A percentile compares a stretch with the other conserved stretches of the same genome.
These are phyloP conservation scores for Solenodon paradoxus DNA, from an alignment of 2,113 vertebrate genomes.

Conservation along the genomic window DNA sequence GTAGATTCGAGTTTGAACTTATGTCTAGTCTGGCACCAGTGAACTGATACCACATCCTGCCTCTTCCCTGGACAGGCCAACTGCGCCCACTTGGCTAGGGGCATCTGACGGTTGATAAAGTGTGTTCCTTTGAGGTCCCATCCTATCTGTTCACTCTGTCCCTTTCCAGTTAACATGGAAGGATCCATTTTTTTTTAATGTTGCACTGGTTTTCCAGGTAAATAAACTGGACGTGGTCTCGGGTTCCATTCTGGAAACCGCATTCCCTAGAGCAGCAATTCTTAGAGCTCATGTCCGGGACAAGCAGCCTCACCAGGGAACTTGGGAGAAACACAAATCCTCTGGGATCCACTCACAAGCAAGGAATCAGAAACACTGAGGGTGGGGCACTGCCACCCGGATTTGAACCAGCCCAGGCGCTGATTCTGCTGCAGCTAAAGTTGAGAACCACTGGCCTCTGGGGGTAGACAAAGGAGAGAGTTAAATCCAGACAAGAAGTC, in stretches of 20 bases:
- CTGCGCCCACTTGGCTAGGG: not conserved
- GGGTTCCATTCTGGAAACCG: not conserved
- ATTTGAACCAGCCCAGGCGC: not conserved
- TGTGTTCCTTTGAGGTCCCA: not conserved
- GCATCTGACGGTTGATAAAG: not conserved
- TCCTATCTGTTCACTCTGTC: not conserved
- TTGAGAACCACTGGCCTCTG: slow-evolving; percentile 7
- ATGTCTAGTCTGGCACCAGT: not conserved
- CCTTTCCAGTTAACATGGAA: not conserved
- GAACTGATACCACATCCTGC: not conserved
- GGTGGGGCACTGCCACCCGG: rapidly evolving
- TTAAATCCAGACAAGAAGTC: slow-evolving; percentile 56
- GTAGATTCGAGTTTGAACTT: not conserved
- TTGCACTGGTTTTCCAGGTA: not conserved
- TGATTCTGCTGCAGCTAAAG: not conserved
- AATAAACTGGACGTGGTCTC: not conserved
- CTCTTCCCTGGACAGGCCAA: not conserved
- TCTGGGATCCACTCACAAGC: not conserved
- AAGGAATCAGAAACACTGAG: not conserved
- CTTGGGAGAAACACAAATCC: not conserved
- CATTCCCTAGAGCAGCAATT: not conserved
- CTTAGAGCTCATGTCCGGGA: no score
- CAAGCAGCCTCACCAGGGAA: not conserved
- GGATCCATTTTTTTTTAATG: not conserved
- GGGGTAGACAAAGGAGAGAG: slow-evolving; percentile 47